Evolutionary conservation across 2,113 vertebrate genomes (phyloP), one percentile per base, ranked within the genome.

Genomic region (Sisor rabdophorus): DNA sequence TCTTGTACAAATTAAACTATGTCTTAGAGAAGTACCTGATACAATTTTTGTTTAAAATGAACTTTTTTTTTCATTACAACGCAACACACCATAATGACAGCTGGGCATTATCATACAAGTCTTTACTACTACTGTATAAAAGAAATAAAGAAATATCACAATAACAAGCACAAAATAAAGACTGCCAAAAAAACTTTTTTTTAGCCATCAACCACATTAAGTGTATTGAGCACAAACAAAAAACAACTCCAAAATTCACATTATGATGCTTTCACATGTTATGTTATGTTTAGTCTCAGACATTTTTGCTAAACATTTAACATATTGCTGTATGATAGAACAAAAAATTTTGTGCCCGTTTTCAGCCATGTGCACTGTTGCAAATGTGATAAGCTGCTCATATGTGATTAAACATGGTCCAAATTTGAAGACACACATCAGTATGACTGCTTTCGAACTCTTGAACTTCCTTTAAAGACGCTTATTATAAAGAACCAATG

Each of bases 401-500:
- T 44, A 78, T 40, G 30, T 67, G 24, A 24, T 48, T 17, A 70
- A 81, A 78, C 61, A 52, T 77, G 30, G 55, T 58, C 53, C 73
- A 75, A 71, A 78, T 59, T 54, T 58, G 69, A 30, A 69, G 55
- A 75, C 60, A 78, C 68, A 77, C 68, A 63, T 82, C 80, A 28
- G 72, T 67, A 22, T 70, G 17, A 60, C 11, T 69, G 82, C 32
- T 83, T 79, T 80, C 13, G 48, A 44, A 4, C 71, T 36, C 50
- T 47, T 52, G 24, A 80, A 77, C 40, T 82, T 85, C 82, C 83
- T 78, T 89, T 84, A 77, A 79, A 85, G 75, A 58, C 32, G 11
- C 4, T 85, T 84, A 16, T 88, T 85, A 85, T 81, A 32, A 74
- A 87, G 89, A 88, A 86, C 19, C 61, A 32, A 58, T 56, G 58